Evolutionary conservation across 2,113 vertebrate genomes (phyloP), one percentile per base, ranked within the genome.

Genomic region (Hipposideros armiger): DNA sequence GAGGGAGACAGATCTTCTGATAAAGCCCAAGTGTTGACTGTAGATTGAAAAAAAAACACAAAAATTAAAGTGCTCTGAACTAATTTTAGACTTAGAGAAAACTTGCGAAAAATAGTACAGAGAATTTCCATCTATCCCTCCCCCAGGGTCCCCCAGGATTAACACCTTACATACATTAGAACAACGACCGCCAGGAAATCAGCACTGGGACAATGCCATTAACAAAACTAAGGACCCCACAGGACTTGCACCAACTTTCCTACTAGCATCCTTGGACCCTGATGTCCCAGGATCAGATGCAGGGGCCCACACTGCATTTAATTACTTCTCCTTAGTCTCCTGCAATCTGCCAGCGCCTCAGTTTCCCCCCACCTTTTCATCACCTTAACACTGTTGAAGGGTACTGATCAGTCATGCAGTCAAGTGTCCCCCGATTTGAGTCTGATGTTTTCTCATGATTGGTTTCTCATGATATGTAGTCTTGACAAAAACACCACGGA

Each of bases 1-100:
- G 22, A 47, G 20, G 9, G 11, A 87, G 67, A 86, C 50, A 81
- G 69, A 81, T 26, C 50, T 85, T 67, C 56, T 60, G 15, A 72
- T 32, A 81, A 86, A 93, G 36, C 69, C 50, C 83, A 56, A 73
- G 70, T 60, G 54, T 76, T 77, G 47, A 64, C 95, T 94, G 40
- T 70, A 81, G 81, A 13, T 82, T 60, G 2, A 66, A 66, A 66
- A 32, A 32, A 64, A 66, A 66, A 14, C 11, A 9, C 58, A 78
- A 67, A 14, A 90, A 83, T 82, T 82, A 88, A 90, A 91, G 87
- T 82, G 76, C 56, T 96, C 72, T 91, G 66, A 95, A 95, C 88
- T 96, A 95, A 95, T 86, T 93, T 96, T 96, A 97, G 87, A 93
- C 66, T 94, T 50, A 70, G 54, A 80, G 36, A 97, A 87, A 96